Conservation (phyloP, 2,113 vertebrate genomes). For the Orthonyx spaldingii region DNA sequence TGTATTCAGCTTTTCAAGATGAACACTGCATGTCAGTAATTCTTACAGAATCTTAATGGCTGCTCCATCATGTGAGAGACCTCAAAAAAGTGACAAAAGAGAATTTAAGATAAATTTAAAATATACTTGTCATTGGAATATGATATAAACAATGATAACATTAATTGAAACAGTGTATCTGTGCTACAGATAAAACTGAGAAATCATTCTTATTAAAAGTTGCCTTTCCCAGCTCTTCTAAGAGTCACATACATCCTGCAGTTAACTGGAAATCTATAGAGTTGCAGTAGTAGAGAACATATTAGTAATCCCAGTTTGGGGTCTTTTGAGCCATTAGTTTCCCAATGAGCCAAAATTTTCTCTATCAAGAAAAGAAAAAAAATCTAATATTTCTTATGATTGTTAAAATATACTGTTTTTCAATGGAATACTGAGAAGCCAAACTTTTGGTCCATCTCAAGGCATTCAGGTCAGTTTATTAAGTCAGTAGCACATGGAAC, state of each 20-base stretch:
- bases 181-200: not conserved
- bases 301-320: not conserved
- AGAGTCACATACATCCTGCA: not conserved
- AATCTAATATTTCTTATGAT: not conserved
- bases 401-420: not conserved
- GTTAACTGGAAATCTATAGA: not conserved
- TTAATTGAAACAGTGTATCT: not conserved
- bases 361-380: not conserved
- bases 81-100: not conserved
- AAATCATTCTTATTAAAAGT: not conserved
- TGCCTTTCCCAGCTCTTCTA: not conserved
- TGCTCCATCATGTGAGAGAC: not conserved
- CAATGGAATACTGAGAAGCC: not conserved
- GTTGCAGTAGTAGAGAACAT: not conserved
- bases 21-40: not conserved
- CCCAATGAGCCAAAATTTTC: not conserved
- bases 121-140: not conserved
- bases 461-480: not conserved
- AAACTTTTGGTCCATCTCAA: not conserved
- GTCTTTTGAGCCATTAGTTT: not conserved
- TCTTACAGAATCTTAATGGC: not conserved
- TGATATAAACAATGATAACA: not conserved
- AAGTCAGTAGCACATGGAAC: not conserved
- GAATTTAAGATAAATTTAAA: not conserved
- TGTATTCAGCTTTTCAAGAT: not conserved